Evolutionary conservation across 2,113 vertebrate species (phyloP).

Genomic region (Dipodomys stephensi): DNA sequence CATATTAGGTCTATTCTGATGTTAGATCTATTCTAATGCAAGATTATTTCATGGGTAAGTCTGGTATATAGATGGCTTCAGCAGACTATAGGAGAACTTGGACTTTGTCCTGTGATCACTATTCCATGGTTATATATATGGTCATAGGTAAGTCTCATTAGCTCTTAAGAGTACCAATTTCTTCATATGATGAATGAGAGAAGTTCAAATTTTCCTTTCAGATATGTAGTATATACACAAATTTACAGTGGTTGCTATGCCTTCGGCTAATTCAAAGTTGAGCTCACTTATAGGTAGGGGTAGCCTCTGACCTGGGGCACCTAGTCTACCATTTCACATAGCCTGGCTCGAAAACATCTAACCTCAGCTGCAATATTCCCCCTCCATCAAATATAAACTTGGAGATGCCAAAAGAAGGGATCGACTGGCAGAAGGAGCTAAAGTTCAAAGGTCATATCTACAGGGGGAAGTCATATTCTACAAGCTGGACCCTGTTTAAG

Average conservation of each 20-base stretch:
- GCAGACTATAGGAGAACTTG: neutral
- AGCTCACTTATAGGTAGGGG: neutral
- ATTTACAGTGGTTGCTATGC: neutral
- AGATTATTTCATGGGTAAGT: neutral
- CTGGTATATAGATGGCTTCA: constrained; percentile 19
- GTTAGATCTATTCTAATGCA: neutral
- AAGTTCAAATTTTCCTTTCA: constrained; percentile 24
- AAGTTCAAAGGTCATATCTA: neutral
- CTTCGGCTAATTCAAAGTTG: neutral
- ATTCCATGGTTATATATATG: neutral
- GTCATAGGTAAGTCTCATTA: neutral
- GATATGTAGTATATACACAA: neutral
- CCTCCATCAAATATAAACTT: neutral
- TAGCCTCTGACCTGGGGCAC: neutral
- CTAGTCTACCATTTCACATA: neutral
- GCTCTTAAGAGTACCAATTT: neutral
- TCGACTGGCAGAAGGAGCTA: neutral
- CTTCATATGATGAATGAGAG: neutral
- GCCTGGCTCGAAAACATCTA: neutral
- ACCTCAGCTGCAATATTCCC: neutral
- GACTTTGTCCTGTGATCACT: neutral
- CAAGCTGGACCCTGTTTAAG: neutral
- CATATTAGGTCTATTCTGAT: neutral
- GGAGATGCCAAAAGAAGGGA: neutral
- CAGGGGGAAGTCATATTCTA: neutral